Base-by-base conservation (phyloP, 2,113 vertebrate species). In the Sebastes schlegelii region DNA sequence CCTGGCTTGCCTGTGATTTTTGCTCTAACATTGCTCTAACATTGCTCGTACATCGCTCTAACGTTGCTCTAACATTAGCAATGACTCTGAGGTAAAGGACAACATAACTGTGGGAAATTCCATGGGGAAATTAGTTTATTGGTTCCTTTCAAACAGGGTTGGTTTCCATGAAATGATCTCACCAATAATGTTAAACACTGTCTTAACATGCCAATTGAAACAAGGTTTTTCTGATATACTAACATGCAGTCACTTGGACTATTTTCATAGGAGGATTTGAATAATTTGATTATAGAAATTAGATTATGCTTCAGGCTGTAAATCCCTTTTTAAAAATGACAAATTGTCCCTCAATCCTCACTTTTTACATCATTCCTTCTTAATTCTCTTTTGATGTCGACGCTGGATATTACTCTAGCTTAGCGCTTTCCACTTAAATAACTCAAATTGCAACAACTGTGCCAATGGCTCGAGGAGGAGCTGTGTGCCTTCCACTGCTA, bases 101-200 rank as follows among this genome's bases (percentile, higher is more conserved):
- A 34, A 83, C 51, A 49, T 46, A 48, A 58, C 14, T 42, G 42
- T 52, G 68, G 80, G 73, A 82, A 82, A 83, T 43, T 88, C 74
- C 80, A 72, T 14, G 40, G 12, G 23, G 21, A 73, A 73, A 73
- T 82, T 1, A 51, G n/a, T 83, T 77, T 77, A 79, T 74, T 77
- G n/a, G 51, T 77, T 83, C 48, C 46, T 61, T 57, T 79, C 21
- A 86, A 79, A 67, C 66, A 58, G 45, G 46, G 49, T 55, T 34
- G 4, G 13, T 77, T 83, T 87, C 51, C 68, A 46, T 77, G 17
- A 83, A 82, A 54, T 67, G n/a, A 80, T 57, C 21, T 58, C 61
- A 45, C 48, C 45, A 62, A 1, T 72, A 77, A 52, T 69, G 43
- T 70, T 57, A n/a, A 43, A 77, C 46, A 34, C 12, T 70, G 2